These are phyloP conservation scores for Catocala fraxini DNA, from an alignment of 2,888 invertebrate genomes.

Conservation along the genomic window DNA sequence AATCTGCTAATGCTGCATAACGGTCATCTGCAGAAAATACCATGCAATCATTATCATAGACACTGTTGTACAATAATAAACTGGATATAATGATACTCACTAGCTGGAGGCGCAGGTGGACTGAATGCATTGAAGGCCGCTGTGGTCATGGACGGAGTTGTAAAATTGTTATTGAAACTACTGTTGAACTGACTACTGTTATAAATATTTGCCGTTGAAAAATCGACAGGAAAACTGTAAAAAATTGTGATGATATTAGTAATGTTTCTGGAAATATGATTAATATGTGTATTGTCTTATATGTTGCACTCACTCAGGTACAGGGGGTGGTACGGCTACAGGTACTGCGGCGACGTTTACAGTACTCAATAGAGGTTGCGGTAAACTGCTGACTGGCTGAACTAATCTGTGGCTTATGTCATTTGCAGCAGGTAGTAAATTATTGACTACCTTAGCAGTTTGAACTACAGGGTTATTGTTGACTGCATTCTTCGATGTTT, in stretches of 20 bases:
- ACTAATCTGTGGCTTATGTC: slow-evolving; percentile 72
- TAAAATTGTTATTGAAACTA: slow-evolving; percentile 72
- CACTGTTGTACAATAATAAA: background rate
- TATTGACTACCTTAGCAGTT: slow-evolving; percentile 71
- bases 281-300: background rate
- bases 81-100: slow-evolving; percentile 58
- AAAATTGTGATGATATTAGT: slow-evolving; percentile 17
- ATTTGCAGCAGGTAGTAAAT: slow-evolving; percentile 59
- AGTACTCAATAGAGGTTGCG: slow-evolving; percentile 64
- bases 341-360: slow-evolving; percentile 52
- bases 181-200: slow-evolving; percentile 87
- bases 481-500: slow-evolving; percentile 59
- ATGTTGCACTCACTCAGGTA: slow-evolving; percentile 77
- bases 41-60: background rate
- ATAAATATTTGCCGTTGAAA: slow-evolving; percentile 91
- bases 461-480: slow-evolving; percentile 69
- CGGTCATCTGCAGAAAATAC: slow-evolving; percentile 91
- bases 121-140: slow-evolving; percentile 70
- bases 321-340: slow-evolving; percentile 56
- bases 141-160: slow-evolving; percentile 78
- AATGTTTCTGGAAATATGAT: background rate
- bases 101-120: slow-evolving; percentile 63
- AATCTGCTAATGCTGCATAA: slow-evolving; percentile 98
- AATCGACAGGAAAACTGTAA: slow-evolving; percentile 90
- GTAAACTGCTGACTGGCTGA: slow-evolving; percentile 69